These are phyloP conservation scores for Chrysogorgia sp. DNA, from an alignment of 92 coral and sea anemone genomes.

Conservation along the genomic window DNA sequence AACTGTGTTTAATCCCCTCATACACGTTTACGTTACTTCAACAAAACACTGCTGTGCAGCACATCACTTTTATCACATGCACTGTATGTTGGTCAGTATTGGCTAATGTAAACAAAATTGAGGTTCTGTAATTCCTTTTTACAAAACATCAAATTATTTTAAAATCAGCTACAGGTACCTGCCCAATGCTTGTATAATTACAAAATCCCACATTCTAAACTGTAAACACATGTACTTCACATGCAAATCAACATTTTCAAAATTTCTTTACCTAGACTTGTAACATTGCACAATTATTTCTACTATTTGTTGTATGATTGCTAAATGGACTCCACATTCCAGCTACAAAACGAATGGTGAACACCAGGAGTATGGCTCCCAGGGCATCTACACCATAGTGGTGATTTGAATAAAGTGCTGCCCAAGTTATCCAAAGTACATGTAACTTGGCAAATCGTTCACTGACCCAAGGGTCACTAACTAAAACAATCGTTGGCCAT, in stretches of 20 bases:
- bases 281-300: slow-evolving; percentile 33
- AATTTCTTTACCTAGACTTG: slow-evolving; percentile 8
- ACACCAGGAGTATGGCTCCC: slow-evolving; percentile 92
- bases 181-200: no score
- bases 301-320: slow-evolving; percentile 11
- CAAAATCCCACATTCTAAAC: no score
- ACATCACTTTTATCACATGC: no score
- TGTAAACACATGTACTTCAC: no score
- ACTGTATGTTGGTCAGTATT: no score
- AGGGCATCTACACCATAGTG: slow-evolving; percentile 99
- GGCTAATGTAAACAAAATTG: no score
- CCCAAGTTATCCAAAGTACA: slow-evolving; percentile 99
- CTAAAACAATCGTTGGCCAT: slow-evolving; percentile 93
- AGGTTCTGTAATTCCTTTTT: no score
- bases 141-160: no score
- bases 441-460: slow-evolving; percentile 98
- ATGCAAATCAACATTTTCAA: slow-evolving; percentile 18
- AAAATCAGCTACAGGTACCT: no score
- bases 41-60: no score
- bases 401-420: slow-evolving; percentile 98
- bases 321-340: slow-evolving; percentile 95
- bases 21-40: no score
- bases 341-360: slow-evolving; percentile 92
- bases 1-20: no score
- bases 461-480: slow-evolving; percentile 99